These are phyloP conservation scores for Sinocyclocheilus rhinocerous DNA, from an alignment of 2,113 vertebrate genomes.

Conservation along the genomic window DNA sequence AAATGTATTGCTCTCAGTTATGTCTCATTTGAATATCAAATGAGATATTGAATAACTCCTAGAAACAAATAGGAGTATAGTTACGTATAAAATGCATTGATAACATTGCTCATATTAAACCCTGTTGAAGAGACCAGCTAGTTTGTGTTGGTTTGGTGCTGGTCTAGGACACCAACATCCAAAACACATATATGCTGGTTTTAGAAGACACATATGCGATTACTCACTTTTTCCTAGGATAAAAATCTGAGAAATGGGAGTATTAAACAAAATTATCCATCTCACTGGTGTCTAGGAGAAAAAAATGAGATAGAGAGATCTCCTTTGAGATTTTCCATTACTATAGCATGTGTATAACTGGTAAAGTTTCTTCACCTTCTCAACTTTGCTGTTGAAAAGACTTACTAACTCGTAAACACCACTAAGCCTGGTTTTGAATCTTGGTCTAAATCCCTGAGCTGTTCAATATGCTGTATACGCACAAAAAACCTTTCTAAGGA, in stretches of 20 bases:
- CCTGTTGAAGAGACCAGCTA: too few relatives aligned
- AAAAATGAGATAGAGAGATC: background rate
- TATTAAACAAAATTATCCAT: background rate
- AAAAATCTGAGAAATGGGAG: background rate
- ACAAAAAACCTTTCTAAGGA: background rate
- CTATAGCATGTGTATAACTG: background rate
- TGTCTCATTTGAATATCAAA: background rate
- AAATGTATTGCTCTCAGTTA: background rate
- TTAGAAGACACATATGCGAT: background rate
- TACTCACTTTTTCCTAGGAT: background rate
- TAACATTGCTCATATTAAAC: too few relatives aligned
- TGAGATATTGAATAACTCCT: background rate
- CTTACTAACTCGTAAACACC: constrained; percentile 43
- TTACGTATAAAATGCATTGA: too few relatives aligned
- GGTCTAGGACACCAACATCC: background rate
- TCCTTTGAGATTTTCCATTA: background rate
- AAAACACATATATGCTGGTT: background rate
- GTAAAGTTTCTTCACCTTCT: background rate
- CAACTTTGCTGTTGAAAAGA: constrained; percentile 45
- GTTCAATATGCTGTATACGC: background rate
- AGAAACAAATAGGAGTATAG: too few relatives aligned
- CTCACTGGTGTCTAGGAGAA: too few relatives aligned
- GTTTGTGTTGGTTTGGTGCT: too few relatives aligned
- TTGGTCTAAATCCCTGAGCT: background rate
- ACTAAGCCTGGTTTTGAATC: constrained; percentile 2